Base-by-base conservation (phyloP, 2,888 invertebrate genomes). In the Dryocosmus kuriphilus region DNA sequence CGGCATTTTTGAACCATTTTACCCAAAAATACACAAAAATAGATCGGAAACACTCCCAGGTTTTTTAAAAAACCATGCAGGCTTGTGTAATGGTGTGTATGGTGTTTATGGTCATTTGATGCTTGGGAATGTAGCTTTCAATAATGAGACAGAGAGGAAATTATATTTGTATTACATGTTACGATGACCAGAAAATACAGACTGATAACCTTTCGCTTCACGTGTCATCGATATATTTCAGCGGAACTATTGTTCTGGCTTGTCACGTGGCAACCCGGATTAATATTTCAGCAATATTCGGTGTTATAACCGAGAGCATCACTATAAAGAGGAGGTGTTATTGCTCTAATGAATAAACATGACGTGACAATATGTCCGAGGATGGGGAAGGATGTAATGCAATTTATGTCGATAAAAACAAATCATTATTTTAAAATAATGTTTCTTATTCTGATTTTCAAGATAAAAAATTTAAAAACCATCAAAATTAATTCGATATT, bases 341-440 rank as follows among this genome's bases (percentile, higher is more conserved):
- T 65, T 65, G 41, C 65, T 65, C 65, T 65, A 24, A 65, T 65
- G 38, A 65, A 65, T 65, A 65, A 41, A 65, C 65, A 65, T 65
- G 24, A 7, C 65, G 65, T 41, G 41, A 38, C 65, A 65, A 65
- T 65, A 24, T 65, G 22, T 22, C 11, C 16, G 38, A 41, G 38
- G 16, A 24, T 65, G 24, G 24, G 22, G 63, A 65, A 24, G 63
- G 63, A 32, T 65, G 38, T 65, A 65, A 65, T 65, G 63, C 16
- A 65, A 65, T 35, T 65, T 65, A 38, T 38, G 22, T 35, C 24
- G 35, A 38, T 22, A 24, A 35, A 65, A 65, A 61, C n/a, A 32
- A 63, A 63, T 35, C 2, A 63, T 63, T 63, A 16, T 41, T 62
- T 27, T 62, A 2, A 30, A 30, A 62, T 32, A 62, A 32, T 61